Percentiles rank a stretch among this genome's conserved stretches.
Conservation (phyloP, 2,888 invertebrate species). For the Epicampocera succincta region DNA sequence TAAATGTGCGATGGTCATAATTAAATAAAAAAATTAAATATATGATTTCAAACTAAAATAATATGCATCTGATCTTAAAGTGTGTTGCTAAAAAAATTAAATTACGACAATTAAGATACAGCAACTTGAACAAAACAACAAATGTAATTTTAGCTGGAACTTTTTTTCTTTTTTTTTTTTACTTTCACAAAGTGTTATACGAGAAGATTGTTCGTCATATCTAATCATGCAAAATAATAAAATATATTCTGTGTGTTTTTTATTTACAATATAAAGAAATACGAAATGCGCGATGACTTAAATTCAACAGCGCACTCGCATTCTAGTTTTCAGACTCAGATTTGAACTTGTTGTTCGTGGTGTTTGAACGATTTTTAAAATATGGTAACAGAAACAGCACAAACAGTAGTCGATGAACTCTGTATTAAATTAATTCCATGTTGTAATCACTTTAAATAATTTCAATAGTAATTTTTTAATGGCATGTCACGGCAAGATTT, state of each 20-base stretch:
- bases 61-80: too few species aligned
- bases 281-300: not conserved
- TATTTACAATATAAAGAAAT: not conserved
- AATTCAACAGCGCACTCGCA: slow-evolving; percentile 10
- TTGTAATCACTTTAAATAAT: slow-evolving; percentile 17
- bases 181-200: slow-evolving; percentile 23
- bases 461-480: slow-evolving; percentile 3
- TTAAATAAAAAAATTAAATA: too few species aligned
- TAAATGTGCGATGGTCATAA: too few species aligned
- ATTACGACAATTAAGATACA: not conserved
- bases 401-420: slow-evolving; percentile 23
- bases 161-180: not conserved
- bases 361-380: slow-evolving; percentile 30
- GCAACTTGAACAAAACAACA: not conserved
- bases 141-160: not conserved
- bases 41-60: too few species aligned
- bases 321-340: not conserved
- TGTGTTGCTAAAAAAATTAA: too few species aligned
- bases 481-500: not conserved
- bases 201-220: slow-evolving; percentile 17
- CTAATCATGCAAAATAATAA: slow-evolving; percentile 45
- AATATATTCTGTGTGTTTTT: slow-evolving; percentile 17
- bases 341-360: slow-evolving; percentile 19
- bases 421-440: slow-evolving; percentile 19
- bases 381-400: not conserved